These are phyloP conservation scores for Campoplex capitator DNA, from an alignment of 2,888 invertebrate genomes.

Conservation along the genomic window DNA sequence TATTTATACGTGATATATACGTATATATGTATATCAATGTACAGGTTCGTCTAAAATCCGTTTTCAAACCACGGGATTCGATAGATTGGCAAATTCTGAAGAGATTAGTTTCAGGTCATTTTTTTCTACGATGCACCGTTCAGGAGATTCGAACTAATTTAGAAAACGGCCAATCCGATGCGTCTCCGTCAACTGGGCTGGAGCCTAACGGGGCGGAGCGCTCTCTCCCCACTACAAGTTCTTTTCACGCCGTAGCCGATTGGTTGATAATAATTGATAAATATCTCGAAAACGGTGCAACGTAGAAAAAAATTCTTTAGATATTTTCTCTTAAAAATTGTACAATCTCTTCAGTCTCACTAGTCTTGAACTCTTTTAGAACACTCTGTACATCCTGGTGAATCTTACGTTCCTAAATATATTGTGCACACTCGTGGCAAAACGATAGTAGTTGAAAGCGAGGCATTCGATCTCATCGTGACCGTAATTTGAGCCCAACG, in stretches of 20 bases:
- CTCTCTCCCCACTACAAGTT: neutral
- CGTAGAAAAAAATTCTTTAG: neutral
- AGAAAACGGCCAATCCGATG: neutral
- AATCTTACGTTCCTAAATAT: constrained; percentile 23
- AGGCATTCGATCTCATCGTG: constrained; percentile 46
- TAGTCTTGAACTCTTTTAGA: neutral
- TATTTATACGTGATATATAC: constrained; percentile 21
- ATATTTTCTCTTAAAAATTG: neutral
- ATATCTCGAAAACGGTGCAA: neutral
- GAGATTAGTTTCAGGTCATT: neutral
- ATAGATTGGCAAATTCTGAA: neutral
- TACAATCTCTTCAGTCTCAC: neutral
- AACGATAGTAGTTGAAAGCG: constrained; percentile 51
- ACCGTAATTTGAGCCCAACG: constrained; percentile 6
- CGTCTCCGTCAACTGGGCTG: neutral
- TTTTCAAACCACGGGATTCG: neutral
- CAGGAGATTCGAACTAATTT: neutral
- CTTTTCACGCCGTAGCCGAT: neutral
- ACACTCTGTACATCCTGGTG: constrained; percentile 1
- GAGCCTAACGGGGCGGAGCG: neutral
- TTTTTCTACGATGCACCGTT: neutral
- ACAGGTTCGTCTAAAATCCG: neutral
- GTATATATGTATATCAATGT: constrained; percentile 24
- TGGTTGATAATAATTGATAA: neutral
- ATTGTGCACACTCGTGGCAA: constrained; percentile 50